phyloP scores from a whole-genome alignment of 2,888 invertebrate genomes.

The Polydrusus pterygomalis region DNA sequence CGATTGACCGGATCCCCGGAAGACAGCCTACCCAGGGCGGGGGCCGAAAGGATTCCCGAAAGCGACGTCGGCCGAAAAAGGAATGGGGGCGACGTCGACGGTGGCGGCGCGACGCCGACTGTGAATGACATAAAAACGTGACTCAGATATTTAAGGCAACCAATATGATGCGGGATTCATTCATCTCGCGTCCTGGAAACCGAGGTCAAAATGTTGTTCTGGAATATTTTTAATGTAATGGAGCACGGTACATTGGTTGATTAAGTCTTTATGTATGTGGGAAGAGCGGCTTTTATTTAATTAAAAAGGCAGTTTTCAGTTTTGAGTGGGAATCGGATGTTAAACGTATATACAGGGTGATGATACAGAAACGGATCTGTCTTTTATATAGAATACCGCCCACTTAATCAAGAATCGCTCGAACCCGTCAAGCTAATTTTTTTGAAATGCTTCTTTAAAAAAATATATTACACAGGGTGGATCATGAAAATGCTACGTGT shows the following conservation, averaged over 20 bases:
- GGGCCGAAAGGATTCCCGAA: slow-evolving; percentile 4
- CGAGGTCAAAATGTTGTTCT: slow-evolving; percentile 13
- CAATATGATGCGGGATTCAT: slow-evolving; percentile 25
- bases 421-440: too few relatives aligned
- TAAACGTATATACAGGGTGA: too few relatives aligned
- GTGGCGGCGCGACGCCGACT: slow-evolving; percentile 22
- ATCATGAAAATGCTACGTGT: too few relatives aligned
- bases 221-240: not conserved
- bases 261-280: slow-evolving; percentile 3
- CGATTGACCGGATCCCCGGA: slow-evolving; percentile 24
- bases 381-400: too few relatives aligned
- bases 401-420: too few relatives aligned
- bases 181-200: slow-evolving; percentile 21
- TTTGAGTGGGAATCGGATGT: too few relatives aligned
- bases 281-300: slow-evolving; percentile 1
- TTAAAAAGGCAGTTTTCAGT: not conserved
- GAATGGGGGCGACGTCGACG: slow-evolving; percentile 21
- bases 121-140: slow-evolving; percentile 40
- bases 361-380: too few relatives aligned
- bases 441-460: too few relatives aligned
- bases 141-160: slow-evolving; percentile 23
- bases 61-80: slow-evolving; percentile 16
- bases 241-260: slow-evolving; percentile 1
- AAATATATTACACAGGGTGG: too few relatives aligned
- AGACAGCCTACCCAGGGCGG: slow-evolving; percentile 10